Conservation (phyloP, 1,140 invertebrate species). For the Eriocheir sinensis region DNA sequence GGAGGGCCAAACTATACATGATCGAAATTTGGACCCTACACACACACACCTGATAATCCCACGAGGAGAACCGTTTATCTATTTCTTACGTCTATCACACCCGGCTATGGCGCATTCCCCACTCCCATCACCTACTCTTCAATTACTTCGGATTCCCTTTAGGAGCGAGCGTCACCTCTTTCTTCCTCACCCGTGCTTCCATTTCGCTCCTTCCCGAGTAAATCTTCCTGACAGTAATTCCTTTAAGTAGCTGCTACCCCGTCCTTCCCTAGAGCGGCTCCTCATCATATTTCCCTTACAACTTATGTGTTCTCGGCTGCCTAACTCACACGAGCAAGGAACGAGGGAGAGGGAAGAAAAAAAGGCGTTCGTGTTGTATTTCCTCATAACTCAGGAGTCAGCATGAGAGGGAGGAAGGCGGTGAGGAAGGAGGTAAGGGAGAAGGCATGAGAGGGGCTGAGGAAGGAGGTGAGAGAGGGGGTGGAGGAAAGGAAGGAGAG, state of each 20-base stretch:
- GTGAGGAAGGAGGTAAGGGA: not conserved
- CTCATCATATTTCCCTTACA: constrained; percentile 27
- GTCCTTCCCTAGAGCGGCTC: constrained; percentile 10
- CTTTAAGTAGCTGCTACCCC: constrained; percentile 21
- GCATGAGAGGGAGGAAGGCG: constrained; percentile 36
- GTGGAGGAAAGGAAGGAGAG: not conserved
- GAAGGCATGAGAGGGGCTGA: not conserved
- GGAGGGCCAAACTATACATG: not conserved
- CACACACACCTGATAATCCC: not conserved
- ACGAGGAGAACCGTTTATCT: too few relatives aligned
- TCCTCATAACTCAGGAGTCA: constrained; percentile 47
- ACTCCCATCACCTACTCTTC: too few relatives aligned
- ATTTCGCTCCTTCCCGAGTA: not conserved
- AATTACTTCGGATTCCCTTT: too few relatives aligned
- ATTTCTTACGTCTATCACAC: too few relatives aligned
- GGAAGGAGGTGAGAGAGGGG: not conserved
- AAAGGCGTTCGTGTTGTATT: constrained; percentile 41
- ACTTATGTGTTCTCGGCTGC: constrained; percentile 46
- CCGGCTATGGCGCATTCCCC: too few relatives aligned
- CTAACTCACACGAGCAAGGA: constrained; percentile 32
- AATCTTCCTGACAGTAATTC: not conserved
- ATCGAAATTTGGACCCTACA: not conserved
- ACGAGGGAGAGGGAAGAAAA: not conserved
- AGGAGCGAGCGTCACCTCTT: not conserved
- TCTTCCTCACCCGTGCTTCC: not conserved